Conservation (phyloP, 2,888 invertebrate genomes). For the Euproctis similis region DNA sequence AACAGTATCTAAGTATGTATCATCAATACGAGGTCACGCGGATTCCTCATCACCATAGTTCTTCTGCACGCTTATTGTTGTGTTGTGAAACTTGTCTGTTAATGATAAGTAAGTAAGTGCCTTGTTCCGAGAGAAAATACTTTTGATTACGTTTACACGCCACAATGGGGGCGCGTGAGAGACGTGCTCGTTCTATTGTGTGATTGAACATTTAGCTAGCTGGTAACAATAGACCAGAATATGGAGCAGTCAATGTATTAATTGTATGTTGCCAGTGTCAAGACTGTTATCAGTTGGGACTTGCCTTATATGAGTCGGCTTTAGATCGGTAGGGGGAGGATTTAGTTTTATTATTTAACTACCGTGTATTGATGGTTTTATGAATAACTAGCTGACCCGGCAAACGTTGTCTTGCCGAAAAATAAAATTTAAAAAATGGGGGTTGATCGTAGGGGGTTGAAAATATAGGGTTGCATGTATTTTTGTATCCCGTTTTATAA, state of each 20-base stretch:
- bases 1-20: too few species aligned
- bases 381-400: too few species aligned
- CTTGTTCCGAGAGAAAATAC: slow-evolving; percentile 53
- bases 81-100: slow-evolving; percentile 49
- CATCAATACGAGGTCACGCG: slow-evolving; percentile 15
- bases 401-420: too few species aligned
- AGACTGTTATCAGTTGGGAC: slow-evolving; percentile 47
- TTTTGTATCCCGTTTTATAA: too few species aligned
- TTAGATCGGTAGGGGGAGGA: too few species aligned
- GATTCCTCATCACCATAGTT: slow-evolving; percentile 17
- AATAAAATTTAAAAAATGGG: too few species aligned
- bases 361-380: too few species aligned
- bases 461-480: too few species aligned
- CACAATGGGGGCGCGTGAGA: slow-evolving; percentile 64
- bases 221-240: slow-evolving; percentile 68
- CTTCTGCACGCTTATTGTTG: slow-evolving; percentile 20
- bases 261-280: slow-evolving; percentile 47
- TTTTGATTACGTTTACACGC: slow-evolving; percentile 60
- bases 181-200: slow-evolving; percentile 51
- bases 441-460: too few species aligned
- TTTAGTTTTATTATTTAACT: too few species aligned
- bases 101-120: slow-evolving; percentile 43
- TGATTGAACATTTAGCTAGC: slow-evolving; percentile 58
- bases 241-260: slow-evolving; percentile 61
- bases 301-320: too few species aligned